Evolutionary conservation across 2,113 vertebrate genomes (phyloP).

Genomic region (Trachemys scripta): DNA sequence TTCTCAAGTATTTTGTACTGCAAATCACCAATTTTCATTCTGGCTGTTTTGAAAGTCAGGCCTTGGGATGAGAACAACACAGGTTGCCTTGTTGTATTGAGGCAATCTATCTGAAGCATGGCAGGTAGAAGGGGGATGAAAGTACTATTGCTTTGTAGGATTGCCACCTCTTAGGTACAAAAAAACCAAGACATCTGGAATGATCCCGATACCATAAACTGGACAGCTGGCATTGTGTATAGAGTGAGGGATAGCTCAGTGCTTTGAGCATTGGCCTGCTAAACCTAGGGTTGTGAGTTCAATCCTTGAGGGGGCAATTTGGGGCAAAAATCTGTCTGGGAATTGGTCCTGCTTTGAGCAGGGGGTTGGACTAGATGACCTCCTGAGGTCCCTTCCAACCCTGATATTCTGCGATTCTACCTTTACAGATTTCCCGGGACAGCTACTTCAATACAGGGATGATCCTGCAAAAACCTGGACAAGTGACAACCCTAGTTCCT

Average conservation of each 20-base stretch:
- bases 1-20: constrained; percentile 16
- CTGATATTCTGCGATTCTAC: too few relatives aligned
- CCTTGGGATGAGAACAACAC: neutral
- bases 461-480: neutral
- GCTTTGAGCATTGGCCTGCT: too few relatives aligned
- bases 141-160: neutral
- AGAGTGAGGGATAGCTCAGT: neutral
- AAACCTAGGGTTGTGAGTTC: too few relatives aligned
- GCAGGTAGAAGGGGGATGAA: neutral
- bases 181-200: neutral
- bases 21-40: neutral
- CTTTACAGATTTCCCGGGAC: neutral
- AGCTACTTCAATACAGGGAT: neutral
- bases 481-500: neutral
- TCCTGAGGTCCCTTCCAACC: too few relatives aligned
- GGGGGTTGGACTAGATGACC: too few relatives aligned
- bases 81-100: neutral
- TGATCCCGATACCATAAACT: neutral
- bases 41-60: neutral
- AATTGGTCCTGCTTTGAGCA: too few relatives aligned
- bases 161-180: neutral
- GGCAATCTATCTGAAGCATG: neutral
- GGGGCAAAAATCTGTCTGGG: too few relatives aligned
- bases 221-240: neutral
- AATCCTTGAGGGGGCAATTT: too few relatives aligned